Base-by-base conservation (phyloP, 92 coral and sea anemone genomes). In the Bergia puertoricense region DNA sequence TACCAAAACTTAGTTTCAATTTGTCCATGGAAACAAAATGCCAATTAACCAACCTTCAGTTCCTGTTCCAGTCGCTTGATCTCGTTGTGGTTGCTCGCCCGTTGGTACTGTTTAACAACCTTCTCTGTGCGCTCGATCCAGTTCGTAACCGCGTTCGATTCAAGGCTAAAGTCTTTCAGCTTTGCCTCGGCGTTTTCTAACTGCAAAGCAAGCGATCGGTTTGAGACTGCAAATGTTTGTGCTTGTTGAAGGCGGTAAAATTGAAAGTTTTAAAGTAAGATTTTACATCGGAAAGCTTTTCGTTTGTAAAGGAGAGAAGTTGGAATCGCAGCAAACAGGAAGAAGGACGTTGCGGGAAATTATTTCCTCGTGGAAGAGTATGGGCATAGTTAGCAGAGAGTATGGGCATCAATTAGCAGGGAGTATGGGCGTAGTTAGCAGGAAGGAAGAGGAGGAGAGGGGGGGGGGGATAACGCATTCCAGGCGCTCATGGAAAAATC, bases 71-170 rank as follows among this genome's bases (percentile, higher is more conserved):
- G 77, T 38, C 20, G 71, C 14, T 20, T 39, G n/a, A 84, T 71
- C 87, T 84, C 87, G 30, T 48, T 84, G 15, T 68, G 67, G 45
- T 84, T 43, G 6, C n/a, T 46, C 7, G 65, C 66, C 15, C 45
- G 65, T 37, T 84, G 87, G 44, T 69, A 84, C 16, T 73, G 66
- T 50, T 84, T 84, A 18, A 84, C 66, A 50, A 71, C 87, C 45
- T 72, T 84, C 77, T 84, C 87, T 16, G 87, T 84, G 18, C 87
- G 67, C 43, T 84, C 79, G 5, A 84, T 71, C 87, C 87, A 84
- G 79, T 84, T 84, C 44, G 77, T 71, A 8, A 84, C 87, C 38
- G 86, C 86, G 76, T 82, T 82, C 3, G 86, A 82, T 43, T 82
- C 86, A 71, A 82, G 87, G 23, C 87, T 84, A 2, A 84, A 84